Base-by-base conservation (phyloP, 1,140 invertebrate species). In the Paralvinella palmiformis region DNA sequence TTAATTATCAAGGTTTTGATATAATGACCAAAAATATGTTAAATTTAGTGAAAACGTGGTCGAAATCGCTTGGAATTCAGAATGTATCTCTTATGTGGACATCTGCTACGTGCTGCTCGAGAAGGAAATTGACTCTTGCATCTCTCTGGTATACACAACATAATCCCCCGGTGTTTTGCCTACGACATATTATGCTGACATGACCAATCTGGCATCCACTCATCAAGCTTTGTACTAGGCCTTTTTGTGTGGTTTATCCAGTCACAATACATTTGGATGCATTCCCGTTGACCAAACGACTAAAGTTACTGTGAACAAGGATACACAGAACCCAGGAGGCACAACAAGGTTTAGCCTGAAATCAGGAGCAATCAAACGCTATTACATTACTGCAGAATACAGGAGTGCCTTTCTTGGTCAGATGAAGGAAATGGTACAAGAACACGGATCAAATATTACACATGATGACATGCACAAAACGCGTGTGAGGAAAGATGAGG, bases 91-190 rank as follows among this genome's bases (percentile, higher is more conserved):
- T n/a, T n/a, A n/a, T n/a, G n/a, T n/a, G n/a, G n/a, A n/a, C n/a
- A n/a, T 35, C n/a, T 52, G 13, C 13, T 52, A 32, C 24, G 27
- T 10, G 37, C 59, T 27, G 22, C 59, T 3, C 22, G 59, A 27
- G 45, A 62, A 50, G 59, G 45, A 6, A 32, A 62, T 17, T 62
- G 59, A 44, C 20, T 32, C 4, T 27, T 62, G 4, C 45, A 62
- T 32, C 37, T 62, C 4, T 15, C 37, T 52, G 5, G 41, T 27
- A 27, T 62, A 17, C 45, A 15, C 3, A 24, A 6, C 17, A 52
- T 52, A 44, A 55, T 62, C n/a, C 59, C 59, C 17, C 52, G 59
- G 59, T 52, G 59, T 31, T 62, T 62, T 52, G 59, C 59, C 4
- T 62, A 62, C 29, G 45, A 62, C 22, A 62, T 62, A 62, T 48